These are phyloP conservation scores for Pachypeltis micranthus DNA, from an alignment of 1,140 invertebrate genomes.

Conservation along the genomic window DNA sequence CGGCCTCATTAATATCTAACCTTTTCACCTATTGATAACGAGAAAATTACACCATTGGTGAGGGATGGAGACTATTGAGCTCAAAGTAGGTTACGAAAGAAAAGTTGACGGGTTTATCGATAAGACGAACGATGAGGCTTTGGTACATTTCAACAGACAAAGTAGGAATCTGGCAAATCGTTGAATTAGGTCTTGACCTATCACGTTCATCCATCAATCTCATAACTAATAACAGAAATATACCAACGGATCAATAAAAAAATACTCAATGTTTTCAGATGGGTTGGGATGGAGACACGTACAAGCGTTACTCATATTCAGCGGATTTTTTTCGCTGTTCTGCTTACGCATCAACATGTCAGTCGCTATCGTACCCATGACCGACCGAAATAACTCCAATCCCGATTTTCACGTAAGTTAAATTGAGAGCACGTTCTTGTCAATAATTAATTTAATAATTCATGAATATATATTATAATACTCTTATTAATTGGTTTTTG, in stretches of 20 bases:
- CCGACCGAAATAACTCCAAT: slow-evolving; percentile 48
- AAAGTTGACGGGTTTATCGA: too few relatives aligned
- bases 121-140: too few relatives aligned
- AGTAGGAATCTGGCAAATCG: not conserved
- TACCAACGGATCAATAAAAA: not conserved
- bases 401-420: slow-evolving; percentile 43
- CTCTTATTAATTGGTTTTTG: slow-evolving; percentile 26
- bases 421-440: too few relatives aligned
- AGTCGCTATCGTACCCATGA: slow-evolving; percentile 91
- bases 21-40: too few relatives aligned
- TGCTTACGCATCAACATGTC: slow-evolving; percentile 85
- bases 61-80: too few relatives aligned
- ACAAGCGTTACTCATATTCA: slow-evolving; percentile 64
- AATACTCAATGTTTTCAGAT: not conserved
- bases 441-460: too few relatives aligned
- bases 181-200: not conserved
- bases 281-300: slow-evolving; percentile 42
- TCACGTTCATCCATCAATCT: not conserved
- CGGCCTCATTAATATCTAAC: too few relatives aligned
- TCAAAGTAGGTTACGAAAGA: too few relatives aligned
- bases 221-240: not conserved
- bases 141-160: not conserved
- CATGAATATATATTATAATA: slow-evolving; percentile 10
- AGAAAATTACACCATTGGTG: too few relatives aligned
- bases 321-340: slow-evolving; percentile 73